These are phyloP conservation scores for Thera obeliscata DNA, from an alignment of 2,888 invertebrate species.

Conservation along the genomic window DNA sequence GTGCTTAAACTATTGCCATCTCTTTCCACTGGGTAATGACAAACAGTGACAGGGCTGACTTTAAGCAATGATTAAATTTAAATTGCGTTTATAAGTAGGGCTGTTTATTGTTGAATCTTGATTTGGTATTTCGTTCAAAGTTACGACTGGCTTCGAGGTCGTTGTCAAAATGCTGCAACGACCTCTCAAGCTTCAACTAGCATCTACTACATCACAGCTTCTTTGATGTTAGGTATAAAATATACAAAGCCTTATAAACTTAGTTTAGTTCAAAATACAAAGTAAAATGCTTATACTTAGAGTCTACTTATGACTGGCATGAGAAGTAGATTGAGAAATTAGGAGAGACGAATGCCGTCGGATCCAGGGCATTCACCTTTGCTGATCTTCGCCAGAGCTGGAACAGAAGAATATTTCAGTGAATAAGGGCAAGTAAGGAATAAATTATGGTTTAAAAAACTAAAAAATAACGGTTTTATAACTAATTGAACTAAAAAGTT, in stretches of 20 bases:
- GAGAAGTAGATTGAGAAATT: constrained; percentile 47
- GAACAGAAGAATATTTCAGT: constrained; percentile 46
- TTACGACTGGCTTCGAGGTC: not conserved
- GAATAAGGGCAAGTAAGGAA: not conserved
- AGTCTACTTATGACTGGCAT: constrained; percentile 20
- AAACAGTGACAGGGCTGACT: no score
- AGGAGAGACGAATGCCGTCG: constrained; percentile 85
- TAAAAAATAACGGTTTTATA: no score
- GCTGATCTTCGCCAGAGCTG: constrained; percentile 85
- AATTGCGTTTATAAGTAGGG: no score
- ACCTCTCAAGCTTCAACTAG: constrained; percentile 16
- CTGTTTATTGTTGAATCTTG: no score
- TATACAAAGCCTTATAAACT: constrained; percentile 33
- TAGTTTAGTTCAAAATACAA: constrained; percentile 18
- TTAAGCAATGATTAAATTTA: no score
- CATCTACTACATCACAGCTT: constrained; percentile 59
- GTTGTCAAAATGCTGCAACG: constrained; percentile 16
- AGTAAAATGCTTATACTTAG: constrained; percentile 16
- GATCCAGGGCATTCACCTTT: constrained; percentile 87
- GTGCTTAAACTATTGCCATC: no score
- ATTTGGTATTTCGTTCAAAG: no score
- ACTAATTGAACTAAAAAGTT: no score
- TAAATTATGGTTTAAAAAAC: no score
- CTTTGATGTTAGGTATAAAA: constrained; percentile 53
- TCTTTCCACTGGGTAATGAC: no score